phyloP scores from a whole-genome alignment of 2,888 invertebrate genomes.

The Stenoptilia bipunctidactyla region DNA sequence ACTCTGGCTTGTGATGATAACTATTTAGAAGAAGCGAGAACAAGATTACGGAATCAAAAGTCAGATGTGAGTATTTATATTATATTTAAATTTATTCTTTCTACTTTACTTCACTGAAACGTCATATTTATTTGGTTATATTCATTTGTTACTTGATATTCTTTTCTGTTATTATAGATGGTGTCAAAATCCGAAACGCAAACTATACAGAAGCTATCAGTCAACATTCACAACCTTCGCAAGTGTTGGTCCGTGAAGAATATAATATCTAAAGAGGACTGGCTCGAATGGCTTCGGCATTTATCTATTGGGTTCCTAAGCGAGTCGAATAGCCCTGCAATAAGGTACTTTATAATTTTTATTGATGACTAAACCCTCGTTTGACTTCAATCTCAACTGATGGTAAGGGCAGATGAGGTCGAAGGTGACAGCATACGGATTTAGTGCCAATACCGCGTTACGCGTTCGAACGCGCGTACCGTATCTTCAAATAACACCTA shows the following conservation, averaged over 20 bases:
- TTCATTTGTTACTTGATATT: slow-evolving; percentile 3
- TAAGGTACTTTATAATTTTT: slow-evolving; percentile 74
- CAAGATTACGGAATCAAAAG: slow-evolving; percentile 77
- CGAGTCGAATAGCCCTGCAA: slow-evolving; percentile 94
- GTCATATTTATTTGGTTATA: slow-evolving; percentile 1
- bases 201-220: slow-evolving; percentile 82
- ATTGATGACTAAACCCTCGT: too few relatives aligned
- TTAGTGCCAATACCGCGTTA: too few relatives aligned
- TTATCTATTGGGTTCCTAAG: slow-evolving; percentile 92
- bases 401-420: too few relatives aligned
- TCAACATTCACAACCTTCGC: slow-evolving; percentile 85
- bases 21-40: slow-evolving; percentile 74
- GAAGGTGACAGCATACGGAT: too few relatives aligned
- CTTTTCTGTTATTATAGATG: slow-evolving; percentile 28
- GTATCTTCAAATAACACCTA: too few relatives aligned
- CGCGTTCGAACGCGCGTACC: too few relatives aligned
- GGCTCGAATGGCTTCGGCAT: slow-evolving; percentile 96
- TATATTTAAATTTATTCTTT: too few relatives aligned
- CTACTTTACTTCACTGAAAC: too few relatives aligned
- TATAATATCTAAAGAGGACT: slow-evolving; percentile 96
- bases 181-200: slow-evolving; percentile 50
- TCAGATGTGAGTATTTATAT: slow-evolving; percentile 69
- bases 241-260: slow-evolving; percentile 90
- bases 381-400: too few relatives aligned
- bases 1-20: slow-evolving; percentile 84